Evolutionary conservation across 2,888 invertebrate genomes (phyloP), one percentile per base, ranked within the genome.

Genomic region (Julus scanicus): DNA sequence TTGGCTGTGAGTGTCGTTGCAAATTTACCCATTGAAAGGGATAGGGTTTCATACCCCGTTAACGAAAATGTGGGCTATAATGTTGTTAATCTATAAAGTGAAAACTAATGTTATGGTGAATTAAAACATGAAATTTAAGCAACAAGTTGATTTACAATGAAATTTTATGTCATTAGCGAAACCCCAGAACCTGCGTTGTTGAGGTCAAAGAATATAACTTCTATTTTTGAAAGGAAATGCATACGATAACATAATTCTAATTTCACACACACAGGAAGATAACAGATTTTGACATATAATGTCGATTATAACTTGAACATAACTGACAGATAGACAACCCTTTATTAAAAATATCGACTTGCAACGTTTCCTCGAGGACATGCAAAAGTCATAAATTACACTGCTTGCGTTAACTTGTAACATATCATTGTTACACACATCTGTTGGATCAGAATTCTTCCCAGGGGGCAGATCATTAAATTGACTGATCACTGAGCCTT

Each of bases 311-410:
- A 29, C 71, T 9, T 4, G 29, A 71, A 71, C 29, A 71, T 29
- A 71, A 71, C 71, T 71, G 71, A 20, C 71, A 71, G 29, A 1
- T 71, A 71, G 71, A 29, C 29, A 71, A 9, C 71, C 29, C 20
- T 71, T 71, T 71, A 71, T 71, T 71, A 71, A 29, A 71, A 71
- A 71, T 71, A 71, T 71, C 71, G 71, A 71, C 71, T 71, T 71
- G n/a, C 71, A 4, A 29, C 71, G 6, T 71, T 71, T 71, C 29
- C 29, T 71, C 3, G 71, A 71, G 71, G 71, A 71, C 71, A 71
- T 71, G 4, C 20, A 20, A 57, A 29, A 71, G 71, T 29, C 20
- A 29, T 71, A 71, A 71, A 71, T 71, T 71, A 71, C 71, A n/a
- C 29, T 29, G 71, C 71, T 71, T 29, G 20, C 8, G 8, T 8